phyloP scores from a whole-genome alignment of 2,888 invertebrate species.

The Peribatodes rhomboidaria region DNA sequence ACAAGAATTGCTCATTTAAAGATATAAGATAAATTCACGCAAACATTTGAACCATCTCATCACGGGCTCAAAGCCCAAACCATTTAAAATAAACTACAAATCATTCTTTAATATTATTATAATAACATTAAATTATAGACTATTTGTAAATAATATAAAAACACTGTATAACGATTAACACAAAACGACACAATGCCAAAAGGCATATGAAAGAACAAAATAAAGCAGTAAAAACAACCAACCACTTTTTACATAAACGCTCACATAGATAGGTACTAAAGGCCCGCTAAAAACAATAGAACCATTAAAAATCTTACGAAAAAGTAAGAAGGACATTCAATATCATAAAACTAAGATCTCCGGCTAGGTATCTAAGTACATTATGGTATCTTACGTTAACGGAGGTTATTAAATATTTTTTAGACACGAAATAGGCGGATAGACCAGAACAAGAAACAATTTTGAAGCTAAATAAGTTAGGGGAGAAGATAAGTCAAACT shows the following conservation, averaged over 20 bases:
- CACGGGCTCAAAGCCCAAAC: too few relatives aligned
- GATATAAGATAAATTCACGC: too few relatives aligned
- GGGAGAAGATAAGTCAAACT: too few relatives aligned
- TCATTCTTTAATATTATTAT: conserved; percentile 36
- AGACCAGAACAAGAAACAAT: too few relatives aligned
- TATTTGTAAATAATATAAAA: conserved; percentile 42
- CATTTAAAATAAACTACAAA: background rate
- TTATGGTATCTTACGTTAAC: background rate
- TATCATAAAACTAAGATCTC: background rate
- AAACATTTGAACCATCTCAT: too few relatives aligned
- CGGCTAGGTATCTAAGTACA: background rate
- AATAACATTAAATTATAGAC: conserved; percentile 42
- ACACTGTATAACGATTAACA: conserved; percentile 63
- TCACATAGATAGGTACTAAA: background rate
- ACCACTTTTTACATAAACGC: background rate
- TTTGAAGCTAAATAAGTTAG: too few relatives aligned
- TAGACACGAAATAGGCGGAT: background rate
- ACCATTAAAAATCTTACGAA: background rate
- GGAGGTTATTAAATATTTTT: too few relatives aligned
- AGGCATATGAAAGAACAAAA: background rate
- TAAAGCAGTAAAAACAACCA: background rate
- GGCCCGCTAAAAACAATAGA: too few relatives aligned
- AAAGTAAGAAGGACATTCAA: background rate
- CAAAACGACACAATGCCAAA: conserved; percentile 29
- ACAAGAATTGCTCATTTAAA: too few relatives aligned